A percentile compares a stretch with the other conserved stretches of the same genome.
These are phyloP conservation scores for Periophthalmus magnuspinnatus DNA, from an alignment of 2,797 vertebrate genomes.

Conservation along the genomic window DNA sequence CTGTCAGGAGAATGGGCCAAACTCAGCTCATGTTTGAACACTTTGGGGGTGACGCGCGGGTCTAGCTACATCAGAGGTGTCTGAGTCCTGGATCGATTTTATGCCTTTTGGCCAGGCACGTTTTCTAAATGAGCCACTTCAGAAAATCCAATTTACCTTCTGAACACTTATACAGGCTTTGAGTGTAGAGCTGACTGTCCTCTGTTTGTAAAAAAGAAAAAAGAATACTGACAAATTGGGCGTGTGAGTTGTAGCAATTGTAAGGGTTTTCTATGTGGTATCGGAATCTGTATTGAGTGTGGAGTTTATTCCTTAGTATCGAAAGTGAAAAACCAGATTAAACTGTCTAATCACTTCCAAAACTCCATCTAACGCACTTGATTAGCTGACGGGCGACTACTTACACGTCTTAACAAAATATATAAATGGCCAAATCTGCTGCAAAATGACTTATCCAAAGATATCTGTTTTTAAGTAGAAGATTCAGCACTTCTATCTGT, in stretches of 20 bases:
- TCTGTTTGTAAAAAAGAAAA: neutral
- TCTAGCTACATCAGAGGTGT: slow-evolving; percentile 4
- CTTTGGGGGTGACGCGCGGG: slow-evolving; percentile 15
- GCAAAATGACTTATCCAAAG: neutral
- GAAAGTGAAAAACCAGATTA: no score
- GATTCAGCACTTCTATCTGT: slow-evolving; percentile 9
- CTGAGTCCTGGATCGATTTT: neutral
- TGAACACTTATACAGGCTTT: neutral
- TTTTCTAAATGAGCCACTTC: neutral
- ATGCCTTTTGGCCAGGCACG: neutral
- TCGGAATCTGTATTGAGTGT: no score
- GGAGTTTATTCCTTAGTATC: no score
- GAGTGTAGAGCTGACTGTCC: neutral
- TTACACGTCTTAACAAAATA: neutral
- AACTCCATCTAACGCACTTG: no score
- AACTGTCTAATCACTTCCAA: no score
- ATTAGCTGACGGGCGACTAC: no score
- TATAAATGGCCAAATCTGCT: neutral
- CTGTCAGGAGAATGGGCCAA: slow-evolving; percentile 16
- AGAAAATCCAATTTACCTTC: neutral
- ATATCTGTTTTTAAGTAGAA: neutral
- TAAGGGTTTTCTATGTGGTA: neutral
- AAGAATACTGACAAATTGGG: neutral
- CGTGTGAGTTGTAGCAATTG: neutral
- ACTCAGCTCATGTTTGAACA: slow-evolving; percentile 13